These are phyloP conservation scores for Calyptommatus sinebrachiatus DNA, from an alignment of 2,113 vertebrate species.

Conservation along the genomic window DNA sequence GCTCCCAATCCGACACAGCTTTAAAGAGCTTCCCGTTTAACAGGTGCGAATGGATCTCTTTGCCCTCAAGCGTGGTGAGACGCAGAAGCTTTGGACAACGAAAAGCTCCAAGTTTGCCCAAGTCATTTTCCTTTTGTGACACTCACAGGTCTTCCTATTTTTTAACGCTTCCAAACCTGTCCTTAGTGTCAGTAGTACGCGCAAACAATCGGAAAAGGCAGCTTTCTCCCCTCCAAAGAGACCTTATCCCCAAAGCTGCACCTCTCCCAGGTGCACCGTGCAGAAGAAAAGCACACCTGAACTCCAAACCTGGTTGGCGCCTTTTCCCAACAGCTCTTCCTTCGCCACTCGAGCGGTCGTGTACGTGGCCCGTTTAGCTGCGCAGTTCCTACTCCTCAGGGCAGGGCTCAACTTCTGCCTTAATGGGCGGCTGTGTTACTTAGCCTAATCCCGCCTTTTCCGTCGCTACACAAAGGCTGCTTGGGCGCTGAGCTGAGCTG, in stretches of 20 bases:
- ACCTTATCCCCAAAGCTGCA: neutral
- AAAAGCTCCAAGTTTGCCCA: neutral
- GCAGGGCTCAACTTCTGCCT: neutral
- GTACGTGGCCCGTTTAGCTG: neutral
- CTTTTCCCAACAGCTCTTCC: neutral
- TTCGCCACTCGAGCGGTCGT: neutral
- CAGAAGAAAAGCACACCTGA: too few species aligned
- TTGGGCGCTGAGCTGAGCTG: too few species aligned
- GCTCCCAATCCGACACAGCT: too few species aligned
- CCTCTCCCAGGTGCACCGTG: neutral
- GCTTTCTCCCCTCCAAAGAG: neutral
- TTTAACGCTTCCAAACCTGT: neutral
- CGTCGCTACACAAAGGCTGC: neutral
- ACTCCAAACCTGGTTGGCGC: neutral
- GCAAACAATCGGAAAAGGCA: neutral
- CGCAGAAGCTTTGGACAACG: too few species aligned
- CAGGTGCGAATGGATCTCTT: too few species aligned
- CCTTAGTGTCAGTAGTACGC: neutral
- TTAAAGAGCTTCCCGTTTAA: too few species aligned
- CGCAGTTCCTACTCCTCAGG: neutral
- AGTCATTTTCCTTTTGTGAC: too few species aligned
- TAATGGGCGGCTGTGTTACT: too few species aligned
- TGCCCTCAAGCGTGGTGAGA: too few species aligned
- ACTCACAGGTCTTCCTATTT: too few species aligned
- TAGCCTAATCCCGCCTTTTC: neutral